phyloP scores from a whole-genome alignment of 1,140 invertebrate species.

The Saccostrea glomerata region DNA sequence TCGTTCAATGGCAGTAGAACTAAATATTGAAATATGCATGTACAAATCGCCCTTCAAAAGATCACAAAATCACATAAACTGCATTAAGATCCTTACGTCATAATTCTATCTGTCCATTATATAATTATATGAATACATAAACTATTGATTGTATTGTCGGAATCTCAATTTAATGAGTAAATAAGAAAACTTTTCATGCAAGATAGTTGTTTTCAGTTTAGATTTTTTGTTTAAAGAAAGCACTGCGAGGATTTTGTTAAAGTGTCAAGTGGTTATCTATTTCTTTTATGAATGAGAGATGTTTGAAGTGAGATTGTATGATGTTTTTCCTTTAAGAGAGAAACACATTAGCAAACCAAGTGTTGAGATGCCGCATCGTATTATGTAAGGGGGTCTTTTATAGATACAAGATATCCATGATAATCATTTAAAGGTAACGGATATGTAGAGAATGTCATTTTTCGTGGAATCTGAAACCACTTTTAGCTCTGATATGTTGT shows the following conservation, averaged over 20 bases:
- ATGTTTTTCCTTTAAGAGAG: not conserved
- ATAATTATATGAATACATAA: too few relatives aligned
- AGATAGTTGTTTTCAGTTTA: not conserved
- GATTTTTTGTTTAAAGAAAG: not conserved
- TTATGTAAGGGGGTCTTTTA: not conserved
- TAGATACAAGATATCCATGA: not conserved
- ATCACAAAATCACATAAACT: too few relatives aligned
- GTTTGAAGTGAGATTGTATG: constrained; percentile 33
- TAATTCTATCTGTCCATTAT: too few relatives aligned
- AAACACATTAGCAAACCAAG: constrained; percentile 4
- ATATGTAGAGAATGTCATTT: not conserved
- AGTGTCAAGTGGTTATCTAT: constrained; percentile 23
- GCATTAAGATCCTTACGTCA: too few relatives aligned
- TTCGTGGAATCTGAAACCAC: not conserved
- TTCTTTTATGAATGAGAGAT: constrained; percentile 21
- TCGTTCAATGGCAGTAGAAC: too few relatives aligned
- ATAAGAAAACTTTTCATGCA: too few relatives aligned
- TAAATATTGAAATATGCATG: too few relatives aligned
- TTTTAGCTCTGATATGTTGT: not conserved
- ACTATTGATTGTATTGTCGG: too few relatives aligned
- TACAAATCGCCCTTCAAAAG: too few relatives aligned
- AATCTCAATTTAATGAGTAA: too few relatives aligned
- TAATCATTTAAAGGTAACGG: not conserved
- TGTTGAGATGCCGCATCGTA: constrained; percentile 5
- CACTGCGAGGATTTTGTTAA: constrained; percentile 15